Conservation (phyloP, 2,113 vertebrate genomes). For the Xiphorhynchus elegans region DNA sequence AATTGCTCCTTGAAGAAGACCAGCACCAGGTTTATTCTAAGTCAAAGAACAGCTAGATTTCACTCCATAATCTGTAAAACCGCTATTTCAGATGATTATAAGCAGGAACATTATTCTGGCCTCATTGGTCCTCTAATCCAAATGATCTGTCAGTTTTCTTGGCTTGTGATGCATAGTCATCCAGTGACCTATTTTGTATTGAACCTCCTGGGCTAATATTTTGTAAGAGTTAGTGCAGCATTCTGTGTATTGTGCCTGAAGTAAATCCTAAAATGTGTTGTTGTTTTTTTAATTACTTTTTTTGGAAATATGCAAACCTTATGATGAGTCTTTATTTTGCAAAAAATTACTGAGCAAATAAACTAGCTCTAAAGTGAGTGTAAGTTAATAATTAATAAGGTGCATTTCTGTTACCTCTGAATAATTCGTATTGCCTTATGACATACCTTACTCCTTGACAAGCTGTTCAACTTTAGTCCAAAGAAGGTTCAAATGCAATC, state of each 20-base stretch:
- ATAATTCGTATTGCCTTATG: neutral
- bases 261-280: neutral
- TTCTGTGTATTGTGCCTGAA: neutral
- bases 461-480: neutral
- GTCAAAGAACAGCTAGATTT: neutral
- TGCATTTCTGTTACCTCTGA: neutral
- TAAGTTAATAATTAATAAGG: neutral
- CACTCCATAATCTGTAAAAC: neutral
- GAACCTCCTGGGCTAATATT: neutral
- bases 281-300: neutral
- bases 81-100: neutral
- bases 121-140: neutral
- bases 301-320: neutral
- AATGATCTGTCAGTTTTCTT: neutral
- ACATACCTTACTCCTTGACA: neutral
- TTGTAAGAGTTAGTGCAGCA: neutral
- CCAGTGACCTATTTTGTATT: neutral
- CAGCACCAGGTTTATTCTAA: neutral
- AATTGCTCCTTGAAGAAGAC: neutral
- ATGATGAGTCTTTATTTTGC: neutral
- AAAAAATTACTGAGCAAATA: neutral
- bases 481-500: neutral
- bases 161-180: neutral
- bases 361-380: neutral
- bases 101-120: neutral